Percentiles rank a stretch among this genome's conserved stretches.
phyloP scores from a whole-genome alignment of 1,140 invertebrate genomes.

The Drosophila willistoni region DNA sequence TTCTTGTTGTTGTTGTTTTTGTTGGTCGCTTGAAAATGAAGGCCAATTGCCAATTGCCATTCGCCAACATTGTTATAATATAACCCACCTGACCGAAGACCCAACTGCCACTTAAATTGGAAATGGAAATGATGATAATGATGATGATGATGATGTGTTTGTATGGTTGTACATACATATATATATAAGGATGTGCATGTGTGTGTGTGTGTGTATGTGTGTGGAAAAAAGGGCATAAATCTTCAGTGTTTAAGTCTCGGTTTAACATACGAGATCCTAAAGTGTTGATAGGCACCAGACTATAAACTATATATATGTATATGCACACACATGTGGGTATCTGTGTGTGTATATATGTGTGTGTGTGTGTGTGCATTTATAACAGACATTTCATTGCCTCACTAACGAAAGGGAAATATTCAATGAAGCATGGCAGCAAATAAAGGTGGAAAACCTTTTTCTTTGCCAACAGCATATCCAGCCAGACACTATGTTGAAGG shows the following conservation, averaged over 20 bases:
- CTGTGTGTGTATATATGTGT: conserved; percentile 19
- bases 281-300: conserved; percentile 65
- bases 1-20: not conserved
- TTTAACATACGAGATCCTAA: conserved; percentile 68
- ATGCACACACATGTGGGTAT: conserved; percentile 1
- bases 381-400: conserved; percentile 68
- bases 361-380: conserved; percentile 51
- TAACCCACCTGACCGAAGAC: conserved; percentile 21
- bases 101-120: conserved; percentile 52
- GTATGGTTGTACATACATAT: not conserved
- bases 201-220: conserved; percentile 20
- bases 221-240: conserved; percentile 57
- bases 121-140: conserved; percentile 50
- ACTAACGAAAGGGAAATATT: conserved; percentile 68
- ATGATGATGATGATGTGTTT: conserved; percentile 27
- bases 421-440: conserved; percentile 65
- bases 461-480: conserved; percentile 27
- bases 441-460: conserved; percentile 67
- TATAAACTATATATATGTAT: conserved; percentile 57
- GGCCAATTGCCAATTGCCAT: conserved; percentile 23
- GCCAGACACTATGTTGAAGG: not conserved
- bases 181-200: not conserved
- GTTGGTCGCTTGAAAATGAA: conserved; percentile 21
- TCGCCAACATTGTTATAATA: conserved; percentile 26
- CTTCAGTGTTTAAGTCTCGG: conserved; percentile 63